Evolutionary conservation across 1,140 invertebrate genomes (phyloP).

Genomic region (Sminthurides bifidus): DNA sequence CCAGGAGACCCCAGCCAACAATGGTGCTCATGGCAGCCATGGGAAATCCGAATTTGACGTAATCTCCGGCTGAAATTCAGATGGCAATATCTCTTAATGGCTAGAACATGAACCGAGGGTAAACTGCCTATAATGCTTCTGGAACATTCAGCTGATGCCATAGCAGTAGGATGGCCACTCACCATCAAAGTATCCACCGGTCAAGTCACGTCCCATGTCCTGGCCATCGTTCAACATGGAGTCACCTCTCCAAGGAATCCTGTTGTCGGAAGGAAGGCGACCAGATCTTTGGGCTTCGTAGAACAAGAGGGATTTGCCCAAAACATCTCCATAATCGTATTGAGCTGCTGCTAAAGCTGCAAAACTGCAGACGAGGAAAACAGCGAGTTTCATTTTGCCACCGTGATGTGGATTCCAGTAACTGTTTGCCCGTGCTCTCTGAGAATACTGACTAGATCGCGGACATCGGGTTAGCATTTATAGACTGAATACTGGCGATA

Average conservation of each 20-base stretch:
- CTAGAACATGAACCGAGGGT: too few relatives aligned
- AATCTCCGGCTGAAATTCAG: conserved; percentile 36
- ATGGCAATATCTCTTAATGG: too few relatives aligned
- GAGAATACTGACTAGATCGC: too few relatives aligned
- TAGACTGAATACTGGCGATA: too few relatives aligned
- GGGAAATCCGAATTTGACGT: conserved; percentile 40
- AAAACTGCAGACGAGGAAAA: too few relatives aligned
- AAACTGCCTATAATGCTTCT: not conserved
- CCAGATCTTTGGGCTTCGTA: conserved; percentile 24
- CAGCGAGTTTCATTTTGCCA: too few relatives aligned
- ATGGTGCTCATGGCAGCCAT: conserved; percentile 37
- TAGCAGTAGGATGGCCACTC: not conserved
- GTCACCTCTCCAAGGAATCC: conserved; percentile 35
- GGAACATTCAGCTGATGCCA: not conserved
- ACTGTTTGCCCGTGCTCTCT: too few relatives aligned
- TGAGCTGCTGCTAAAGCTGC: not conserved
- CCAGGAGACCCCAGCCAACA: conserved; percentile 37
- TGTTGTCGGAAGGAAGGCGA: conserved; percentile 13
- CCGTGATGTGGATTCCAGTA: too few relatives aligned
- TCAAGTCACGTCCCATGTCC: conserved; percentile 35
- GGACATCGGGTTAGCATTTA: too few relatives aligned
- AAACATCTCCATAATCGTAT: conserved; percentile 17
- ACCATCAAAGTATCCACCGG: conserved; percentile 39
- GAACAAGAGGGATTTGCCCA: conserved; percentile 12
- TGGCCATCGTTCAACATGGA: conserved; percentile 36